Conservation (phyloP, 2,888 invertebrate genomes). For the Tenthredo scrophulariae region DNA sequence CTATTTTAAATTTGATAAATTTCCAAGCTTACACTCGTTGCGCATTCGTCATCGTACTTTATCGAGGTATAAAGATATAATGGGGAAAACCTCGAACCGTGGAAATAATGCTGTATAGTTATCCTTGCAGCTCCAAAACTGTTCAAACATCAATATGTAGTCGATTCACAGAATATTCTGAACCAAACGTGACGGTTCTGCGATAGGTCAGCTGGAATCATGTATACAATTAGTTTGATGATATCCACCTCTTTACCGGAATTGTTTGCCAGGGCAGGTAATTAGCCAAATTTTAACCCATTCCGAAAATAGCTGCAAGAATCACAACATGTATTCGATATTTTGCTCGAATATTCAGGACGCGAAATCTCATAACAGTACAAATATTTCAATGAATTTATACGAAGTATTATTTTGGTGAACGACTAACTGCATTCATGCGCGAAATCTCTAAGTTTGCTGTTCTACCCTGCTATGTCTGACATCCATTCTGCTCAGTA, state of each 20-base stretch:
- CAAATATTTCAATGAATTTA: background rate
- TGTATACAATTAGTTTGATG: slow-evolving; percentile 29
- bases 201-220: slow-evolving; percentile 13
- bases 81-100: background rate
- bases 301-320: background rate
- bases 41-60: background rate
- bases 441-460: background rate
- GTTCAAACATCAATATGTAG: slow-evolving; percentile 5
- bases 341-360: background rate
- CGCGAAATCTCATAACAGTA: background rate
- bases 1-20: background rate
- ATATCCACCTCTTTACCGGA: background rate
- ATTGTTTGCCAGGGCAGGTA: background rate
- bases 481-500: background rate
- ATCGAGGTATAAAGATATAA: background rate
- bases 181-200: background rate
- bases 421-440: background rate
- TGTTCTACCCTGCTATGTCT: background rate
- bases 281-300: slow-evolving; percentile 4
- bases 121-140: background rate
- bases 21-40: background rate
- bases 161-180: background rate
- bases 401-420: background rate
- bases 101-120: background rate
- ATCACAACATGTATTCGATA: background rate